phyloP scores from a whole-genome alignment of 2,888 invertebrate species.

The Galeopsomyia nigrocyanea region DNA sequence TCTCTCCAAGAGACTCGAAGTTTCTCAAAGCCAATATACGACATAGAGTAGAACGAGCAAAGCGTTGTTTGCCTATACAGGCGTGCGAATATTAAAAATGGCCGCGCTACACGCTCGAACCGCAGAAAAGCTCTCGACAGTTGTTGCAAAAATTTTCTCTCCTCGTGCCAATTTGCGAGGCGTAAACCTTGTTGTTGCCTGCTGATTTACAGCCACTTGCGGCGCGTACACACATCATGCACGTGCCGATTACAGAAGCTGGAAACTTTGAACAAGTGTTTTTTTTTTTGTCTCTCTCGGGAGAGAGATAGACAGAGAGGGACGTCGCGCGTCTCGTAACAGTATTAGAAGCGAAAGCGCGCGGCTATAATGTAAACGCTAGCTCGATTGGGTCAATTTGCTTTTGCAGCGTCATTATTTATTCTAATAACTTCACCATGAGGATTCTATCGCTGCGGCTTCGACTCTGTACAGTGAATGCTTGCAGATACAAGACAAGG shows the following conservation, averaged over 20 bases:
- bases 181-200: slow-evolving; percentile 12
- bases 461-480: no score
- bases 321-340: neutral
- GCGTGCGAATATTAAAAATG: no score
- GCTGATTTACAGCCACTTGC: slow-evolving; percentile 48
- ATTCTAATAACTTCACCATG: slow-evolving; percentile 14
- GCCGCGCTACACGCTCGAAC: no score
- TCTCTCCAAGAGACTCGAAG: no score
- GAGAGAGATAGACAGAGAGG: neutral
- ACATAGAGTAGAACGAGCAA: no score
- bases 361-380: no score
- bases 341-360: no score
- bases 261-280: slow-evolving; percentile 50
- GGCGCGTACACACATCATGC: slow-evolving; percentile 45
- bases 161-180: slow-evolving; percentile 23
- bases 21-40: no score
- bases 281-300: no score
- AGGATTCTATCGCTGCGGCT: neutral
- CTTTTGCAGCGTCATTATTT: no score
- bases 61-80: no score
- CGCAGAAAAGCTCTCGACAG: neutral
- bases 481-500: neutral
- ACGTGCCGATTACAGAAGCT: slow-evolving; percentile 42
- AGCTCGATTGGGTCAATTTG: no score
- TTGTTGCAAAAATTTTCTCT: slow-evolving; percentile 18